phyloP scores from a whole-genome alignment of 2,113 vertebrate species.

The Chloropsis cyanopogon region DNA sequence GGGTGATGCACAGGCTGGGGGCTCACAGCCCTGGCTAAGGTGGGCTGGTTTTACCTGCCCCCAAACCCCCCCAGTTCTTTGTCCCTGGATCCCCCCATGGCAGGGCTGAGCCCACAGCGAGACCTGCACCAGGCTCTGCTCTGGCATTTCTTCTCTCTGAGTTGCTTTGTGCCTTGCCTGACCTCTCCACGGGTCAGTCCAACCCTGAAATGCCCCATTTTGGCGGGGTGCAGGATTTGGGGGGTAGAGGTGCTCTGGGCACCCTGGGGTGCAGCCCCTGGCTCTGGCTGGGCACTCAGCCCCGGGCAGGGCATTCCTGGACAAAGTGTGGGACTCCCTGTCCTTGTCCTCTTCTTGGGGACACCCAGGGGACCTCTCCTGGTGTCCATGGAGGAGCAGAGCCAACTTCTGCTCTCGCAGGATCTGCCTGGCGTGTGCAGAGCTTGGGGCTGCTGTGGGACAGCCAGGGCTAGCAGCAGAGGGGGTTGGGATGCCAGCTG shows the following conservation, averaged over 20 bases:
- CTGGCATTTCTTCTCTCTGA: not conserved
- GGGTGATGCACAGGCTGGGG: not conserved
- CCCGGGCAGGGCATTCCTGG: not conserved
- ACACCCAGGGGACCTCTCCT: not conserved
- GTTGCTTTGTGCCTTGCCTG: not conserved
- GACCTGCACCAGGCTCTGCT: not conserved
- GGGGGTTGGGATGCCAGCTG: not conserved
- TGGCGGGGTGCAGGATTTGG: fast-evolving
- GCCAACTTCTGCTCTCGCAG: not conserved
- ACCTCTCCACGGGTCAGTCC: not conserved
- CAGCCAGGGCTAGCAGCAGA: not conserved
- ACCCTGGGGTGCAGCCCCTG: not conserved
- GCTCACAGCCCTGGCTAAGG: not conserved
- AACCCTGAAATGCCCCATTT: not conserved
- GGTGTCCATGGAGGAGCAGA: not conserved
- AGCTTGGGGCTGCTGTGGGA: not conserved
- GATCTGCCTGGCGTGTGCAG: not conserved
- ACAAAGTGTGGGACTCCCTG: fast-evolving
- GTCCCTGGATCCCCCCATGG: fast-evolving
- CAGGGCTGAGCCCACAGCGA: fast-evolving
- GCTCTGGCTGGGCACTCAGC: not conserved
- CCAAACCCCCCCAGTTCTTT: fast-evolving
- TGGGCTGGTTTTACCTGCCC: not conserved
- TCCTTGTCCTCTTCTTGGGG: not conserved
- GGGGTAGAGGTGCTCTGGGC: not conserved